phyloP scores from a whole-genome alignment of 2,797 vertebrate species.

The Sebastes matsubarae region DNA sequence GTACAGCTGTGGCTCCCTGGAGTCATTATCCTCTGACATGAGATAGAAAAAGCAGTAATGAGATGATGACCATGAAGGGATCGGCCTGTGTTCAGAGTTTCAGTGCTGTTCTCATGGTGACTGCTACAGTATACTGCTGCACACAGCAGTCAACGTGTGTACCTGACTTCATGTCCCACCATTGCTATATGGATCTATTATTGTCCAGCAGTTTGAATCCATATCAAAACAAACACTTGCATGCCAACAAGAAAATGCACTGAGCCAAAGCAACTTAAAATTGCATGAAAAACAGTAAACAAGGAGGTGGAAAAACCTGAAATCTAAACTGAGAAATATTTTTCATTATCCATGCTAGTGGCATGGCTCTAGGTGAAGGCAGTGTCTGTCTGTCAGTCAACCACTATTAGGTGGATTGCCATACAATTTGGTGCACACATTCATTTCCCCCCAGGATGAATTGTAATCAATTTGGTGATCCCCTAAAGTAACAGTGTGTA shows the following conservation, averaged over 20 bases:
- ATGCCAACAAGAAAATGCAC: not conserved
- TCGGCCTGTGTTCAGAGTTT: not conserved
- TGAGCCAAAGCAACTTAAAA: not conserved
- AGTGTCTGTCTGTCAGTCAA: no score
- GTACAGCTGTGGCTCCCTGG: not conserved
- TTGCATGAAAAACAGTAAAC: not conserved
- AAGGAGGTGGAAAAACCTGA: not conserved
- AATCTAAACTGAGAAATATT: not conserved
- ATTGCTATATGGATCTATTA: slow-evolving; percentile 5
- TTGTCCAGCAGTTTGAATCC: slow-evolving; percentile 7
- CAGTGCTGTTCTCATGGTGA: slow-evolving; percentile 23
- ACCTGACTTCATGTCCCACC: slow-evolving; percentile 10
- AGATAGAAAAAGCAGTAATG: slow-evolving; percentile 7
- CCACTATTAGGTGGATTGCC: not conserved
- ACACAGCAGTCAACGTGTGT: not conserved
- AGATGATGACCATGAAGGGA: not conserved
- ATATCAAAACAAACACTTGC: not conserved
- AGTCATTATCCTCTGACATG: not conserved
- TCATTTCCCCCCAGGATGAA: not conserved
- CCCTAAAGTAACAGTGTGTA: not conserved
- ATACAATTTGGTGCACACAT: not conserved
- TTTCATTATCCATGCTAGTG: not conserved
- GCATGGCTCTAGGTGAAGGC: not conserved
- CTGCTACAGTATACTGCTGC: not conserved
- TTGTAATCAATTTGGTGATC: not conserved